phyloP scores from a whole-genome alignment of 2,888 invertebrate genomes.

The Rotaria magnacalcarata region DNA sequence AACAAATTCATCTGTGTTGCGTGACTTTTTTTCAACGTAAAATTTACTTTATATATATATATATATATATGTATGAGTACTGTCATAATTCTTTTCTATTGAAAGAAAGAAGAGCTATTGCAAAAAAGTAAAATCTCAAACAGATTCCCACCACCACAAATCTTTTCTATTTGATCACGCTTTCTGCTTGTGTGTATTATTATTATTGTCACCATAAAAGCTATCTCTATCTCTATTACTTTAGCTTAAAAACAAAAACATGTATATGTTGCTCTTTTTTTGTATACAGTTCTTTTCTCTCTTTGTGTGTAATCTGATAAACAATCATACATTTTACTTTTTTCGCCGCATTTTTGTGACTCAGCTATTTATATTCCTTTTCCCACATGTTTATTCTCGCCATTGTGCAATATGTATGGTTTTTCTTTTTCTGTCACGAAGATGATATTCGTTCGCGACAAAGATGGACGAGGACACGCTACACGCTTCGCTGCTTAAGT shows the following conservation, averaged over 20 bases:
- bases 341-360: background rate
- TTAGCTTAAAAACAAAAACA: too few relatives aligned
- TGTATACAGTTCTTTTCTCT: too few relatives aligned
- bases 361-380: background rate
- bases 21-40: background rate
- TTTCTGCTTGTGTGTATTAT: background rate
- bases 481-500: background rate
- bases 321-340: background rate
- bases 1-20: background rate
- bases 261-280: too few relatives aligned
- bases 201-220: too few relatives aligned
- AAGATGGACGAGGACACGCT: background rate
- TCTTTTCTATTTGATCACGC: background rate
- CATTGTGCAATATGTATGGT: background rate
- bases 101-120: background rate
- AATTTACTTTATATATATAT: background rate
- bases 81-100: background rate
- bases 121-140: background rate
- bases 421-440: background rate
- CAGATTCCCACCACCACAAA: background rate
- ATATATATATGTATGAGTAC: too few relatives aligned
- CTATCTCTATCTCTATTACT: too few relatives aligned
- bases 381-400: background rate
- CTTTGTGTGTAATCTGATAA: too few relatives aligned
- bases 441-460: background rate